Percentiles rank a stretch among this genome's conserved stretches.
Evolutionary conservation across 1,140 invertebrate species (phyloP).

Genomic region (Apis florea): DNA sequence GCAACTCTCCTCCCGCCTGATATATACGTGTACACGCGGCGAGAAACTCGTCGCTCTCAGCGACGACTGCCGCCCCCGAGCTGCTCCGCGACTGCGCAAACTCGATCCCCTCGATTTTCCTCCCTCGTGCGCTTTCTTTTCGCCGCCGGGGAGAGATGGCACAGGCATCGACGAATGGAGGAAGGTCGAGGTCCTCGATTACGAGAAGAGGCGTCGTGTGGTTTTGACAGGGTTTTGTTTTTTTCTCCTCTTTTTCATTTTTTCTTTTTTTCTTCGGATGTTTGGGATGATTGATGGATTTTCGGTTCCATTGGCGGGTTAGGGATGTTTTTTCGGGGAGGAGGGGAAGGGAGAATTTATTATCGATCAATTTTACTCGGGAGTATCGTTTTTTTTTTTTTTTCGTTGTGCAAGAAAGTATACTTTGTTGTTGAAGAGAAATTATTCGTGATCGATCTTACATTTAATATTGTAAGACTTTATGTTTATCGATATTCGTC

Average conservation of each 20-base stretch:
- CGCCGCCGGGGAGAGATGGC: neutral
- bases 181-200: slow-evolving; percentile 25
- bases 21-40: slow-evolving; percentile 61
- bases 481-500: no score
- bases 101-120: slow-evolving; percentile 42
- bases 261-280: neutral
- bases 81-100: slow-evolving; percentile 55
- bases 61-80: slow-evolving; percentile 54
- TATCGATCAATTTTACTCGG: neutral
- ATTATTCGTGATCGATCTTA: no score
- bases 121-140: slow-evolving; percentile 45
- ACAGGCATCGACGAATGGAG: neutral
- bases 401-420: no score
- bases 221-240: neutral
- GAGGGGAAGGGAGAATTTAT: no score
- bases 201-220: neutral
- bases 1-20: slow-evolving; percentile 29
- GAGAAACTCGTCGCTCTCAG: slow-evolving; percentile 55
- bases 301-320: neutral
- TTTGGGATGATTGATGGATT: neutral
- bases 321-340: no score
- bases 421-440: no score
- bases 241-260: neutral
- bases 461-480: no score
- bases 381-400: no score